A percentile compares a stretch with the other conserved stretches of the same genome.
Evolutionary conservation across 2,797 vertebrate genomes (phyloP).

Genomic region (Astyanax mexicanus): DNA sequence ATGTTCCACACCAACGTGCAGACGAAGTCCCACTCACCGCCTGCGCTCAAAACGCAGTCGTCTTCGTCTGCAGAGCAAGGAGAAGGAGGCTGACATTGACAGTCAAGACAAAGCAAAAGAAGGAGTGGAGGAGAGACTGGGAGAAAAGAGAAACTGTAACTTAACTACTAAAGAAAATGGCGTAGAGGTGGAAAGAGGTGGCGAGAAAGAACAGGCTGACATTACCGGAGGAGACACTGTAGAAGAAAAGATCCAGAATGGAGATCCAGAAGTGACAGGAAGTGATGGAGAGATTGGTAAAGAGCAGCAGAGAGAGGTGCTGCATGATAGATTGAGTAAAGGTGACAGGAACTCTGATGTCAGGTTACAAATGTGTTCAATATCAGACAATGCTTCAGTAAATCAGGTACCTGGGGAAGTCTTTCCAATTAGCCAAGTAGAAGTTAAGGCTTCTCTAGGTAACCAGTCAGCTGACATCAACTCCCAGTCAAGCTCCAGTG

Average conservation of each 20-base stretch:
- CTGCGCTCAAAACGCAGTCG: constrained; percentile 76
- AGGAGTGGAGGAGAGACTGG: not conserved
- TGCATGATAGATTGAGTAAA: not conserved
- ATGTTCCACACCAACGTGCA: constrained; percentile 28
- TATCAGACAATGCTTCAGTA: not conserved
- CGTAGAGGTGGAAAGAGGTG: not conserved
- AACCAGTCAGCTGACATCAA: not conserved
- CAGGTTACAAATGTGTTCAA: not conserved
- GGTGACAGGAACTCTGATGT: not conserved
- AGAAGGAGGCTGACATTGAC: constrained; percentile 52
- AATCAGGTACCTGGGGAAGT: not conserved
- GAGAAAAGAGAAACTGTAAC: not conserved
- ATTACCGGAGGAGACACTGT: not conserved
- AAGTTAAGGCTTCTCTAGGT: not conserved
- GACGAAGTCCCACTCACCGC: constrained; percentile 64
- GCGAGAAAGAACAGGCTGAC: not conserved
- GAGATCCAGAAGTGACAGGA: not conserved
- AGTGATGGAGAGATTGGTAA: not conserved
- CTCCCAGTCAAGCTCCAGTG: not conserved
- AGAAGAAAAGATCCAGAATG: constrained; percentile 4
- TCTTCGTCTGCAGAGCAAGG: constrained; percentile 66
- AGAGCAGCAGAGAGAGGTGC: not conserved
- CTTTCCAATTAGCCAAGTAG: not conserved
- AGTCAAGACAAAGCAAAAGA: constrained; percentile 42
- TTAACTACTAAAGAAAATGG: not conserved